Conservation (phyloP, 2,113 vertebrate species). For the Xiphophorus maculatus region DNA sequence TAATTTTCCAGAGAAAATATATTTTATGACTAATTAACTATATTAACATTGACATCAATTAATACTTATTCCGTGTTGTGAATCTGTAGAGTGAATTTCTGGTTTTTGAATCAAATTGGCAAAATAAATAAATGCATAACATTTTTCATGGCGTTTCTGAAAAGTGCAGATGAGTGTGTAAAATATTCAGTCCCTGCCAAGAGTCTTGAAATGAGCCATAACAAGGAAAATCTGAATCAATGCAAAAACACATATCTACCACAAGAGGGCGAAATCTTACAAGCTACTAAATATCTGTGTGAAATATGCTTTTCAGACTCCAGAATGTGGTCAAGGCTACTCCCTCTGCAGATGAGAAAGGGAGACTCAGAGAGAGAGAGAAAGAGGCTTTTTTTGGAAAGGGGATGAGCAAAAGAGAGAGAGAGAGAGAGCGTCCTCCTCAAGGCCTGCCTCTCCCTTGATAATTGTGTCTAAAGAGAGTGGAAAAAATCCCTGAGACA, state of each 20-base stretch:
- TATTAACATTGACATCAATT: not conserved
- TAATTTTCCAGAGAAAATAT: no score
- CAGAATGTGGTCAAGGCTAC: slow-evolving; percentile 74
- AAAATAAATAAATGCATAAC: no score
- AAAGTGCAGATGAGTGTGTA: no score
- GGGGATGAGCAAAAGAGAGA: slow-evolving; percentile 31
- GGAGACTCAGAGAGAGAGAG: slow-evolving; percentile 54
- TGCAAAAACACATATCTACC: slow-evolving; percentile 26
- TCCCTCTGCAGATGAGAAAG: slow-evolving; percentile 74
- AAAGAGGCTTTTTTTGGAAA: slow-evolving; percentile 44
- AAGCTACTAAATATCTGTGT: slow-evolving; percentile 35
- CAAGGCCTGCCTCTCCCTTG: slow-evolving; percentile 69
- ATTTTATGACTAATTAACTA: no score
- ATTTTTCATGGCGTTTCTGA: no score
- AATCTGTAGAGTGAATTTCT: no score
- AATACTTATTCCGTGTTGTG: not conserved
- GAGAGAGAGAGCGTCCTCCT: slow-evolving; percentile 44
- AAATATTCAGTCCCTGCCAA: no score
- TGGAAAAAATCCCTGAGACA: slow-evolving; percentile 78
- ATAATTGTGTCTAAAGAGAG: slow-evolving; percentile 75
- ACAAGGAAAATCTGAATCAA: not conserved
- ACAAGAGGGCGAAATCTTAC: slow-evolving; percentile 69
- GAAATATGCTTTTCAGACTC: slow-evolving; percentile 62
- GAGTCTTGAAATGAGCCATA: no score
- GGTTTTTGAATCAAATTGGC: no score